Evolutionary conservation across 2,113 vertebrate genomes (phyloP), one percentile per base, ranked within the genome.

Genomic region (Uria aalge): DNA sequence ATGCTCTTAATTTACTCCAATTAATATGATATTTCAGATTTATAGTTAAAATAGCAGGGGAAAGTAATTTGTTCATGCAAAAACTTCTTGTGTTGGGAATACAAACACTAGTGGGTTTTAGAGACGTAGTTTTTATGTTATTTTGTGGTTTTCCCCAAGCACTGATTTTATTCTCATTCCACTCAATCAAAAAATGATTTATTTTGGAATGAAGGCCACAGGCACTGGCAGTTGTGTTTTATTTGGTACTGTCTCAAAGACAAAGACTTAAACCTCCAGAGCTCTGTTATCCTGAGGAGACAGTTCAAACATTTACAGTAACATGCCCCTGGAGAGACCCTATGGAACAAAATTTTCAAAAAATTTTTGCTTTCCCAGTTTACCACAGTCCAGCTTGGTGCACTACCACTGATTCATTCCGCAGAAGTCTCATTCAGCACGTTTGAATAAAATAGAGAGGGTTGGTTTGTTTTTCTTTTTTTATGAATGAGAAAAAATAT

Each of bases 321-420:
- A 59, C 1, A 0, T 59, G n/a, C 55, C n/a, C 40, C 38, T n/a
- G 5, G 10, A 63, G 21, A 77, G 17, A 53, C 2, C 2, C 10
- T 38, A 45, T 36, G 38, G 21, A 74, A 32, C 8, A 82, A 75
- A 17, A 12, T 71, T 56, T 40, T 34, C 0, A 0, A 40, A 41
- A 75, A 63, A 4, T 50, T 85, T 90, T 83, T 0, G 2, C 8
- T 91, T 91, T 64, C 64, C 6, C 8, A 8, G 6, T 92, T 88
- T 88, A 4, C 8, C 20, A 30, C 20, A 41, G 23, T 55, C 8
- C 19, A 66, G 4, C 12, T 52, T 53, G 40, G 13, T 55, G 17
- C 14, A 57, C 15, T n/a, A 9, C 7, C 36, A 6, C 3, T 17
- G 27, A 1, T 1, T 47, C 18, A 20, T 62, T 88, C 20, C 55